These are phyloP conservation scores for Pherbina coryleti DNA, from an alignment of 2,888 invertebrate species.

Conservation along the genomic window DNA sequence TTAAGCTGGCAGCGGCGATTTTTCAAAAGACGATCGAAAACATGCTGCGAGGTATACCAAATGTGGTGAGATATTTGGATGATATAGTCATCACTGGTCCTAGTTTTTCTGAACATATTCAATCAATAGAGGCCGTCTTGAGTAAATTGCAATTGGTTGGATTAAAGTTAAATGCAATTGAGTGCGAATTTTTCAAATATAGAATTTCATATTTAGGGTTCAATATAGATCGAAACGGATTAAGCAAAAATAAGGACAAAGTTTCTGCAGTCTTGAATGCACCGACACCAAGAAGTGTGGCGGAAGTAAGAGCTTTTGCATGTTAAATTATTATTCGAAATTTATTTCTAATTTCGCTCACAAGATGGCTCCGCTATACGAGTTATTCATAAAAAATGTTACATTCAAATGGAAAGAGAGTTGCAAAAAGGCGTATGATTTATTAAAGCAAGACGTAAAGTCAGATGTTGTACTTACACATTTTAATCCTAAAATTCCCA, in stretches of 20 bases:
- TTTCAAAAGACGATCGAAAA: constrained; percentile 37
- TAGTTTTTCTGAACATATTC: constrained; percentile 34
- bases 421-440: constrained; percentile 52
- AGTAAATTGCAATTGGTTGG: constrained; percentile 19
- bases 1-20: constrained; percentile 35
- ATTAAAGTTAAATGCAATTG: constrained; percentile 24
- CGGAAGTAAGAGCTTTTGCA: constrained; percentile 37
- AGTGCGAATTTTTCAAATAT: constrained; percentile 38
- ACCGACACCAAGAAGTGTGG: constrained; percentile 33
- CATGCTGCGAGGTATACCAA: constrained; percentile 31
- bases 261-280: constrained; percentile 34
- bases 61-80: constrained; percentile 35
- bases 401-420: constrained; percentile 54
- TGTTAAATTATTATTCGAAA: constrained; percentile 44
- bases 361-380: constrained; percentile 37
- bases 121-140: constrained; percentile 36
- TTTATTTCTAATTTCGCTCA: constrained; percentile 44
- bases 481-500: constrained; percentile 43
- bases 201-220: constrained; percentile 40
- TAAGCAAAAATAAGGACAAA: constrained; percentile 35
- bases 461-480: constrained; percentile 45
- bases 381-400: constrained; percentile 22
- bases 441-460: constrained; percentile 50
- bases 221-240: constrained; percentile 36
- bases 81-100: constrained; percentile 39